Conservation (phyloP, 2,797 vertebrate species). For the Okamejei kenojei region DNA sequence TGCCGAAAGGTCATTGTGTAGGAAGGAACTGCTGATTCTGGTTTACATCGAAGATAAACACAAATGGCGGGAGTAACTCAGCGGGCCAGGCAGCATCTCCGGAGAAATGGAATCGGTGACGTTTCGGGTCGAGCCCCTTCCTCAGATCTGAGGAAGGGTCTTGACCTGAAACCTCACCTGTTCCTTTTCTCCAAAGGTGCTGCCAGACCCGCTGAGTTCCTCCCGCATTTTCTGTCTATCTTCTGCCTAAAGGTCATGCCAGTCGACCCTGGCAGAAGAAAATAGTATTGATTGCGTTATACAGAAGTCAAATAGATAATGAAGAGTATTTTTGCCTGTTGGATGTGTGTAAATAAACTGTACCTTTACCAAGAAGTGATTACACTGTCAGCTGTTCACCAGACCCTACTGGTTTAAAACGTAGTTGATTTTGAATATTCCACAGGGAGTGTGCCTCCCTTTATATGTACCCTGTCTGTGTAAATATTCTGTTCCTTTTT, state of each 20-base stretch:
- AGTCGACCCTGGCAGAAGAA: constrained; percentile 4
- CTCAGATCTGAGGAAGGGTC: no score
- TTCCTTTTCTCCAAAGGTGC: no score
- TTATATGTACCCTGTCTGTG: not conserved
- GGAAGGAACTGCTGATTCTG: no score
- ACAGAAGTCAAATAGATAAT: constrained; percentile 43
- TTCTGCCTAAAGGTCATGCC: constrained; percentile 37
- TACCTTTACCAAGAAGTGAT: constrained; percentile 63
- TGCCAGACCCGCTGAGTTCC: no score
- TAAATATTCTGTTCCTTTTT: constrained; percentile 6
- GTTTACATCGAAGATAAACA: no score
- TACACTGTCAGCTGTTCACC: constrained; percentile 55
- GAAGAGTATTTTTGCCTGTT: constrained; percentile 74
- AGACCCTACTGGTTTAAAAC: not conserved
- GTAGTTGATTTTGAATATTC: not conserved
- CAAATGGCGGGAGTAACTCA: no score
- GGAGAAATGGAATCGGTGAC: no score
- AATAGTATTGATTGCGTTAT: not conserved
- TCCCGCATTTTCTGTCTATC: no score
- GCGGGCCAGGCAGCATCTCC: no score
- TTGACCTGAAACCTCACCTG: no score
- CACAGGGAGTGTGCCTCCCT: no score
- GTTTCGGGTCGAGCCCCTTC: no score
- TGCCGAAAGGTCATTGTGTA: constrained; percentile 35
- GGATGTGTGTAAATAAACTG: constrained; percentile 65